Evolutionary conservation across 2,888 invertebrate genomes (phyloP).

Genomic region (Tortrix viridana): DNA sequence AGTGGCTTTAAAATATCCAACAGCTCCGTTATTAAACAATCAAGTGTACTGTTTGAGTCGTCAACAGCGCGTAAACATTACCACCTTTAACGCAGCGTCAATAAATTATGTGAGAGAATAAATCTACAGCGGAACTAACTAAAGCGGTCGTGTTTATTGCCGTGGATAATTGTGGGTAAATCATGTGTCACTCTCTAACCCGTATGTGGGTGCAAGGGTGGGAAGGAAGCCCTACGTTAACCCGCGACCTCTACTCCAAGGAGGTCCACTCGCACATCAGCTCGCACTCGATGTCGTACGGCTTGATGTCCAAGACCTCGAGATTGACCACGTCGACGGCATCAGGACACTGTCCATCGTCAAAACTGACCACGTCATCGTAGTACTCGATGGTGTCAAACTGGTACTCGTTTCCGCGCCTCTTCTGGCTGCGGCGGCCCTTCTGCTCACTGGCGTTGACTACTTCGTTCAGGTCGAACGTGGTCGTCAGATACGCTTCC

Average conservation of each 20-base stretch:
- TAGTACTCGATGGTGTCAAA: conserved; percentile 72
- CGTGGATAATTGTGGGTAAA: too few species aligned
- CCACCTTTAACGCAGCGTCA: too few species aligned
- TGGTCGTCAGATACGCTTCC: conserved; percentile 36
- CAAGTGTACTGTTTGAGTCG: too few species aligned
- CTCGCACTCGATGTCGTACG: conserved; percentile 68
- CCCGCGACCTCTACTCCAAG: conserved; percentile 49
- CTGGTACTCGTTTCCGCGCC: conserved; percentile 62
- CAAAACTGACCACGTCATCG: conserved; percentile 59
- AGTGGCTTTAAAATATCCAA: too few species aligned
- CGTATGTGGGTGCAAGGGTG: too few species aligned
- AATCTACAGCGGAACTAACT: too few species aligned
- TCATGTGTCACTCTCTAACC: too few species aligned
- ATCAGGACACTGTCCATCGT: conserved; percentile 52
- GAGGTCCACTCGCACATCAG: conserved; percentile 62
- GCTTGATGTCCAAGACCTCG: conserved; percentile 59
- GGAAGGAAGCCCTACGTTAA: too few species aligned
- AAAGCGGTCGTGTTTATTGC: too few species aligned
- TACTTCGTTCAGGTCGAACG: conserved; percentile 32
- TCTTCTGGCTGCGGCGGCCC: conserved; percentile 31
- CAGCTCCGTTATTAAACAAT: too few species aligned
- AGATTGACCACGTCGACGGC: conserved; percentile 56
- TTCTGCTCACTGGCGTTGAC: conserved; percentile 12
- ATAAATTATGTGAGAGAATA: too few species aligned
- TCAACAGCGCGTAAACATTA: too few species aligned